phyloP scores from a whole-genome alignment of 2,888 invertebrate genomes.

The Prosopocoilus inquinatus region DNA sequence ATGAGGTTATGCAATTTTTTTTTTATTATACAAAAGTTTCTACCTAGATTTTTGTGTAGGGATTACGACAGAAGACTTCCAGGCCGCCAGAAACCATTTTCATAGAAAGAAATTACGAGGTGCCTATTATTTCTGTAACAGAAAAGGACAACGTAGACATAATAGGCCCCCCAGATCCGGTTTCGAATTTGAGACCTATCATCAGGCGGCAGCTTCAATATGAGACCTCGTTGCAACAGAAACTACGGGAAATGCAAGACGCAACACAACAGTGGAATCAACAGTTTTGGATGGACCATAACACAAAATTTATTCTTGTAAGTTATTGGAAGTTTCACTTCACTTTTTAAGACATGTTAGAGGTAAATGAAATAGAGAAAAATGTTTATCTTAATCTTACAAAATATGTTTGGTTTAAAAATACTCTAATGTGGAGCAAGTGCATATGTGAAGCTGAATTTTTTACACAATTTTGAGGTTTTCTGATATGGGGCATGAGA shows the following conservation, averaged over 20 bases:
- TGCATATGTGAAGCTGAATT: no score
- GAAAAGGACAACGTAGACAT: constrained; percentile 55
- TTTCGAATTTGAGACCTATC: constrained; percentile 75
- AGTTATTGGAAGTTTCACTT: constrained; percentile 27
- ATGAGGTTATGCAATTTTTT: no score
- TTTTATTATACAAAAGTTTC: no score
- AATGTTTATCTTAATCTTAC: no score
- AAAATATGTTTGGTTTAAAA: no score
- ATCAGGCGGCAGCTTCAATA: constrained; percentile 62
- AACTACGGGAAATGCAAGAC: constrained; percentile 62
- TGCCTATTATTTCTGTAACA: constrained; percentile 41
- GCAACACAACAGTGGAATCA: constrained; percentile 83
- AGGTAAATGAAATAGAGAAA: background rate
- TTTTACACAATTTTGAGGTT: no score
- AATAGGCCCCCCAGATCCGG: constrained; percentile 77
- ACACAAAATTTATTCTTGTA: constrained; percentile 72
- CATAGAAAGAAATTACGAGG: constrained; percentile 33
- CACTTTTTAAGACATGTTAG: background rate
- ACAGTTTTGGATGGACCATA: constrained; percentile 79
- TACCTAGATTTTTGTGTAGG: background rate
- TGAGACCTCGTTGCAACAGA: constrained; percentile 66
- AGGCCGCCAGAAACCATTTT: constrained; percentile 28
- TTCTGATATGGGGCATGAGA: no score
- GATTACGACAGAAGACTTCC: constrained; percentile 4
- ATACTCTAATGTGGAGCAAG: no score